These are phyloP conservation scores for Barbus barbus DNA, from an alignment of 2,113 vertebrate genomes.

Conservation along the genomic window DNA sequence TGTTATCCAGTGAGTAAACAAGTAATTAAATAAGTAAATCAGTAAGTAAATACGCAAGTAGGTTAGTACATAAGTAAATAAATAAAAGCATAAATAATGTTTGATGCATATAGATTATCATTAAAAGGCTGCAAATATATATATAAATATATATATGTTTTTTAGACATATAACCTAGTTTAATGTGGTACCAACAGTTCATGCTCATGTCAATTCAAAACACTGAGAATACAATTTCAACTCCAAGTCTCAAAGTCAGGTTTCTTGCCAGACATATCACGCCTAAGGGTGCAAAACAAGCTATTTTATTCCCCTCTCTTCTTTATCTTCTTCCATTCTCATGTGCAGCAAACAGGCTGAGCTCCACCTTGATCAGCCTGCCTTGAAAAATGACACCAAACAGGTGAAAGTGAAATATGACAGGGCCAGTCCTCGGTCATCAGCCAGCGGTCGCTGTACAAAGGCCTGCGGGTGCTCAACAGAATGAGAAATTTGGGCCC, in stretches of 20 bases:
- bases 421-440: conserved; percentile 68
- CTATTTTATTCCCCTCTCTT: conserved; percentile 47
- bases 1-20: neutral
- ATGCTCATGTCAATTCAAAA: neutral
- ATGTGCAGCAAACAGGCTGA: conserved; percentile 30
- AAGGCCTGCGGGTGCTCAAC: conserved; percentile 68
- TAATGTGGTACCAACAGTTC: neutral
- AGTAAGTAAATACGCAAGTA: no score
- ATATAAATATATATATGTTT: neutral
- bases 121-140: neutral
- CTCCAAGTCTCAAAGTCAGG: neutral
- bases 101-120: neutral
- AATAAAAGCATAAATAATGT: neutral
- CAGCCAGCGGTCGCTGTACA: conserved; percentile 63
- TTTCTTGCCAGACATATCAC: conserved; percentile 1
- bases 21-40: no score
- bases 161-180: no score
- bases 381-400: conserved; percentile 68
- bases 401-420: conserved; percentile 72
- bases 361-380: conserved; percentile 70
- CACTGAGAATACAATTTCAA: neutral
- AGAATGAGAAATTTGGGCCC: conserved; percentile 72
- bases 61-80: no score
- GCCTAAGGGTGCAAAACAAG: conserved; percentile 10
- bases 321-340: neutral